Evolutionary conservation across 2,888 invertebrate species (phyloP), one percentile per base, ranked within the genome.

Genomic region (Thelaira solivaga): DNA sequence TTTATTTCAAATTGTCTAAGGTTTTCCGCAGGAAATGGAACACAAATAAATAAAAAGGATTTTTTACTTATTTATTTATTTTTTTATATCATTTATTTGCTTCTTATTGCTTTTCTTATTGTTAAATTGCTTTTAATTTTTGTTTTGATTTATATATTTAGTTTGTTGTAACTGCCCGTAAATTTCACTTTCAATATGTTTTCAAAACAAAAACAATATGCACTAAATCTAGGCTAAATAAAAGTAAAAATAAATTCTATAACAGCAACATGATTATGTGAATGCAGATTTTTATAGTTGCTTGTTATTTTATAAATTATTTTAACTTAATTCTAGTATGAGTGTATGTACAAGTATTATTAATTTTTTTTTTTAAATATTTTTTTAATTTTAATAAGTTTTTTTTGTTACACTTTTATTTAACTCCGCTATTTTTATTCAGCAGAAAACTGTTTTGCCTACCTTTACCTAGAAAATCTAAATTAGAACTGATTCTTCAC

Each of bases 21-120:
- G 36, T 47, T 53, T 61, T 75, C 67, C 61, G 67, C 51, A 29
- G 74, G 74, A 75, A 36, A 22, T 55, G 20, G 18, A 41, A 49
- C 10, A 71, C 31, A 72, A 43, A 49, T 47, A 41, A n/a, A n/a
- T n/a, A n/a, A n/a, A n/a, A n/a, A n/a, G n/a, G n/a, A n/a, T n/a
- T 65, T 36, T 53, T 24, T 26, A 36, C 47, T 16, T 36, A 36
- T 57, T 36, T 55, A 24, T 11, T 8, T 31, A 13, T 16, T 41
- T 43, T 41, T 18, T 71, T 41, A 51, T 34, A 6, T 39, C 10
- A 36, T 13, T 39, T 39, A 10, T 39, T 16, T 39, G 5, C 7
- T 5, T 13, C n/a, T n/a, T n/a, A 2, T 49, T 65, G 20, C 39
- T 41, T 16, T 31, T 53, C 31, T 34, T 57, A 18, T 45, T 20